A percentile compares a stretch with the other conserved stretches of the same genome.
Conservation (phyloP, 1,140 invertebrate genomes). For the Plutomurus gul region DNA sequence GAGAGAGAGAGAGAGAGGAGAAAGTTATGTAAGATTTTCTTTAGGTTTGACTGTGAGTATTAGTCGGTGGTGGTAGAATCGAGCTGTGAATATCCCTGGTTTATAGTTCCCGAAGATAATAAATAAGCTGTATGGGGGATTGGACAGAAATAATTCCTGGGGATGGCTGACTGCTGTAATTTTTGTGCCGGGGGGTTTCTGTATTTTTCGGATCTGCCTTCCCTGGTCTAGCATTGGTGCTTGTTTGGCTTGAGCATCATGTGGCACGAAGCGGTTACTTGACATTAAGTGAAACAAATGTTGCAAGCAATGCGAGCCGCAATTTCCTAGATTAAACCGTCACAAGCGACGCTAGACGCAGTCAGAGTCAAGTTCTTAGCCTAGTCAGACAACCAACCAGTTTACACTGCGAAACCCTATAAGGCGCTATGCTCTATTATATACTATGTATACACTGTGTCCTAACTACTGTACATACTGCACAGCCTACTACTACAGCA, state of each 20-base stretch:
- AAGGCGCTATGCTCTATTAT: not conserved
- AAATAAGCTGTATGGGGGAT: constrained; percentile 50
- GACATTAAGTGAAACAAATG: constrained; percentile 55
- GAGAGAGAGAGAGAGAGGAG: too few species aligned
- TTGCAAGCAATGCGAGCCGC: constrained; percentile 54
- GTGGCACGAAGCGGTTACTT: constrained; percentile 53
- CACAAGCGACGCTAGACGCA: constrained; percentile 48
- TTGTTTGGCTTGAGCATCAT: constrained; percentile 51
- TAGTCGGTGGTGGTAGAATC: not conserved
- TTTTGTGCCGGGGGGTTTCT: constrained; percentile 44
- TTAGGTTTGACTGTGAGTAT: not conserved
- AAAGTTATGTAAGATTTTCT: constrained; percentile 1
- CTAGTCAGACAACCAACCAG: not conserved
- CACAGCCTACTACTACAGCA: too few species aligned
- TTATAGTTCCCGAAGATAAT: constrained; percentile 45
- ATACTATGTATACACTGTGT: too few species aligned
- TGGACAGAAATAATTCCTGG: constrained; percentile 49
- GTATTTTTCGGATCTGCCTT: constrained; percentile 39
- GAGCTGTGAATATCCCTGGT: constrained; percentile 35
- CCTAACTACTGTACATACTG: too few species aligned
- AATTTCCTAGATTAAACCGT: constrained; percentile 55
- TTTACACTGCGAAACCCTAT: not conserved
- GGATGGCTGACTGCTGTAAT: constrained; percentile 49
- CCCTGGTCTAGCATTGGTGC: constrained; percentile 8
- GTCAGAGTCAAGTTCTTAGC: constrained; percentile 8